Evolutionary conservation across 2,797 vertebrate species (phyloP).

Genomic region (Streptopelia turtur): DNA sequence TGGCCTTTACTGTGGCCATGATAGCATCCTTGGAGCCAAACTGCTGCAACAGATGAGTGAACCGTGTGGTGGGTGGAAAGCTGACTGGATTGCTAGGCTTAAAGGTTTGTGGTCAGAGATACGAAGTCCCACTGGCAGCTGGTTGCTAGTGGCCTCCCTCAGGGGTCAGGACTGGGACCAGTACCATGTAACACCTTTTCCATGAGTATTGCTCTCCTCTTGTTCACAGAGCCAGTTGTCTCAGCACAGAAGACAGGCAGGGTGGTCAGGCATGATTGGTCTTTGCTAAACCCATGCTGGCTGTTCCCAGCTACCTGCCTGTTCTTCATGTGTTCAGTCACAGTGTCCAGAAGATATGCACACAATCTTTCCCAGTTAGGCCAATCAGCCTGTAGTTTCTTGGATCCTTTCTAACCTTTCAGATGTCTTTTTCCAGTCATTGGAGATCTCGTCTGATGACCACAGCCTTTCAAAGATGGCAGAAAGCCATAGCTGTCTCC

Average conservation of each 20-base stretch:
- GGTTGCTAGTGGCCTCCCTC: neutral
- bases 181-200: neutral
- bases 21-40: neutral
- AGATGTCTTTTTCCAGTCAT: neutral
- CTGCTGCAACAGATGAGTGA: neutral
- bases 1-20: neutral
- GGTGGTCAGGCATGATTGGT: neutral
- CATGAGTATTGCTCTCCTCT: neutral
- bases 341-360: neutral
- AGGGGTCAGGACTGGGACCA: neutral
- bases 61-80: neutral
- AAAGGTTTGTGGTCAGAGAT: neutral
- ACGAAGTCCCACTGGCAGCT: neutral
- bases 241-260: neutral
- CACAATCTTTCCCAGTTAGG: neutral
- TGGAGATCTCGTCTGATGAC: neutral
- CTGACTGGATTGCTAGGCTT: neutral
- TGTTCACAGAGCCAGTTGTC: neutral
- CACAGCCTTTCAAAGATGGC: neutral
- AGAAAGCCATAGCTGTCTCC: neutral
- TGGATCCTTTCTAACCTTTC: neutral
- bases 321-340: neutral
- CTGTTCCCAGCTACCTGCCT: neutral
- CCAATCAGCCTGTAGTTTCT: neutral
- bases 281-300: neutral